Base-by-base conservation (phyloP, 1,140 invertebrate species). In the Cheumatopsyche charites region DNA sequence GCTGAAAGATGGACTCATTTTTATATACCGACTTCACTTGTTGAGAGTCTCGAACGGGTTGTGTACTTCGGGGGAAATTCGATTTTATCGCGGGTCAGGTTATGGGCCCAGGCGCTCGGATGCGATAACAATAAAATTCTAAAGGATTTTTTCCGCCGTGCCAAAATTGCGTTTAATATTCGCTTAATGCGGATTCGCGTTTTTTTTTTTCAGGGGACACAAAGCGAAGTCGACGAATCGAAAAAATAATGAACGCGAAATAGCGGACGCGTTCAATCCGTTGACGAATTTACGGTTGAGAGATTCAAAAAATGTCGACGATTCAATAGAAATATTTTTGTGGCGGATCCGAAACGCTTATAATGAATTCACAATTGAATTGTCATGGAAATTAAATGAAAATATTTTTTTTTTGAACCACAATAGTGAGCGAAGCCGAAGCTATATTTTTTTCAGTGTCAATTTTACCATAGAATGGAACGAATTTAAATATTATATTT, bases 31-130 rank as follows among this genome's bases (percentile, higher is more conserved):
- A 11, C 21, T n/a, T 23, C 23, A 26, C 19, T 25, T 25, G 21
- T 23, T 58, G 55, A 58, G 55, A 58, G 5, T 23, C 11, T 58
- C 21, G 55, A 58, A 58, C 55, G 55, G 23, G 47, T 17, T 52
- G 19, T 17, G 6, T n/a, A n/a, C n/a, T n/a, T n/a, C n/a, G n/a
- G n/a, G n/a, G n/a, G 19, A 52, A 52, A 52, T 52, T 52, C n/a
- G 47, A 52, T 52, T 52, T 52, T 52, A 52, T 52, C 9, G 47
- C 47, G 12, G 43, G 43, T 52, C 15, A 15, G 19, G 19, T 52
- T 52, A 17, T 19, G n/a, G n/a, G n/a, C n/a, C n/a, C n/a, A n/a
- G n/a, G n/a, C n/a, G n/a, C n/a, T n/a, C n/a, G n/a, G n/a, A n/a
- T 52, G 47, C 15, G n/a, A 52, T 52, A 17, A 52, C 19, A 17